Evolutionary conservation across 1,140 invertebrate genomes (phyloP), one percentile per base, ranked within the genome.

Genomic region (Armadillidium nasatum): DNA sequence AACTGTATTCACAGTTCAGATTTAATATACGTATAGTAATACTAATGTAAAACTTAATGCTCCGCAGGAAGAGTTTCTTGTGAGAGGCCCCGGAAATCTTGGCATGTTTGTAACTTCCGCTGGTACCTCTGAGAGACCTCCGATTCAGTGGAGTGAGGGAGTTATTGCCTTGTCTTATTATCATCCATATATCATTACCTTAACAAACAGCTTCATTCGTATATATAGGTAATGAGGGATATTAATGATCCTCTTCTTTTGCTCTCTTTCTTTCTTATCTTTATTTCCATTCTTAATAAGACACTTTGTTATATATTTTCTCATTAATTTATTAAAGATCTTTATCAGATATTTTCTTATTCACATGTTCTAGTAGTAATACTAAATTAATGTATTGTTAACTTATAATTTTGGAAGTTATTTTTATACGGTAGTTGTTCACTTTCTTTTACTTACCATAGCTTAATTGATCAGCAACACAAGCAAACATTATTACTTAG

Each of bases 81-180:
- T 84, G 9, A 78, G 69, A 54, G 87, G 87, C 10, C 87, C 87
- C 6, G 86, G 85, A 79, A 85, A 85, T 66, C 82, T 89, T 15
- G 88, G 88, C 7, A 87, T 89, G 83, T 89, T 88, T 84, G 87
- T 87, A 0, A 87, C 86, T 9, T 85, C 86, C 7, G 85, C 83
- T 19, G 88, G 88, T 33, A 86, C 86, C 19, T 88, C 87, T 13
- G 86, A 87, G 77, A 81, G 87, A 44, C 87, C 88, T 23, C 88
- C 88, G 6, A 83, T 89, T 68, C 85, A 85, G 66, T 88, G 87
- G 87, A 85, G 84, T 15, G 84, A 86, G 19, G 85, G 84, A 71
- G 81, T 88, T 13, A 45, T 82, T 7, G 81, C 83, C 67, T 83
- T 87, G n/a, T 84, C 85, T 43, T 88, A 86, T 80, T 83, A 84